Percentiles rank a stretch among this genome's conserved stretches.
These are phyloP conservation scores for Sparidentex hasta DNA, from an alignment of 2,797 vertebrate species.

Conservation along the genomic window DNA sequence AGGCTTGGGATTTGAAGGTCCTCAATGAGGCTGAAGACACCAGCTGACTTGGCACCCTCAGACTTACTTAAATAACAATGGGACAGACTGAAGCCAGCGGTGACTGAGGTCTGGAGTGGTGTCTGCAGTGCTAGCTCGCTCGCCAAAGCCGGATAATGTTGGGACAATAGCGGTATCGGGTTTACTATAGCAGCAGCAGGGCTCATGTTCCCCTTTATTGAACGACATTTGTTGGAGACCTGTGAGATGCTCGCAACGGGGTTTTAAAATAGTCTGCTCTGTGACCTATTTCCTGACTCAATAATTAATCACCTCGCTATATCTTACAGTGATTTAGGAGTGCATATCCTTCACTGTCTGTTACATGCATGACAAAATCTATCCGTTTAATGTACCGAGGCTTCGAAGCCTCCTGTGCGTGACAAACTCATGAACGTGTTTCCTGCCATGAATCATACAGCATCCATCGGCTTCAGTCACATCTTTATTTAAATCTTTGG, in stretches of 20 bases:
- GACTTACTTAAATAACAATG: constrained; percentile 58
- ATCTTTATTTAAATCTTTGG: constrained; percentile 10
- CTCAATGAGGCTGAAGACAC: constrained; percentile 45
- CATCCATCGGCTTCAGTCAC: constrained; percentile 2
- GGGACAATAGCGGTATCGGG: constrained; percentile 34
- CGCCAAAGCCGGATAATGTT: constrained; percentile 29
- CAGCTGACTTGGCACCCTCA: constrained; percentile 54
- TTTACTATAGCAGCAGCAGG: constrained; percentile 7
- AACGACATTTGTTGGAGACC: constrained; percentile 3
- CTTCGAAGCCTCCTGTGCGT: constrained; percentile 35
- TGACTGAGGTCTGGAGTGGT: constrained; percentile 38
- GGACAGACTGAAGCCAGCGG: constrained; percentile 37
- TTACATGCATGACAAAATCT: constrained; percentile 56
- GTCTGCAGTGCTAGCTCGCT: constrained; percentile 14
- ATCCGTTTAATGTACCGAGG: constrained; percentile 18
- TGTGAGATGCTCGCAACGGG: too few species aligned
- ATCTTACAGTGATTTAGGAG: constrained; percentile 39
- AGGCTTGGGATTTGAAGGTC: constrained; percentile 60
- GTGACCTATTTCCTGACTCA: constrained; percentile 46
- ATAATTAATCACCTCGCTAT: constrained; percentile 49
- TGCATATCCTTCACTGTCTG: constrained; percentile 48
- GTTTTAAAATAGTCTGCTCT: constrained; percentile 26
- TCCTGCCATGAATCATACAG: constrained; percentile 34
- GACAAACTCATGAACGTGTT: constrained; percentile 41
- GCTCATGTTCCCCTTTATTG: constrained; percentile 1